Evolutionary conservation across 1,140 invertebrate genomes (phyloP), one percentile per base, ranked within the genome.

Genomic region (Himalopsyche phryganea): DNA sequence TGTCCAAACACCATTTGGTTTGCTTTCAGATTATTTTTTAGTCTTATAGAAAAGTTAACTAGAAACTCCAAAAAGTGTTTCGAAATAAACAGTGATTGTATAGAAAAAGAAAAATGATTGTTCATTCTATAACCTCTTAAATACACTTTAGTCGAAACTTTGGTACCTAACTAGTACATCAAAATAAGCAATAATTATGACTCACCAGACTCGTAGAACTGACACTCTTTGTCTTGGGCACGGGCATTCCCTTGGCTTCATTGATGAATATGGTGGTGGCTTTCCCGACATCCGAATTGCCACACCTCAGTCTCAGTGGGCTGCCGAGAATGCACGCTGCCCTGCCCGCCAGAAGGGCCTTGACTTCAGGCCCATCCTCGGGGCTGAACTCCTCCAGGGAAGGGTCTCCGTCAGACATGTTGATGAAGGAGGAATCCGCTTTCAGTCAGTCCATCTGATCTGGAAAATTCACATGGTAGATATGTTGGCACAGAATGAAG

Each of bases 321-420:
- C 69, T 76, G 38, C 38, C 38, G n/a, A 40, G 13, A 20, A 32
- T 13, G 32, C 33, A 13, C 41, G 18, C 14, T 17, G 53, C 23
- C 15, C 20, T 44, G 47, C 38, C 33, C 19, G 35, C 33, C 52
- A 45, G 13, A 40, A 56, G 33, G 17, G 13, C n/a, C 42, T 63
- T 50, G 50, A 59, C 68, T 40, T 70, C 69, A n/a, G 74, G 59
- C 46, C 72, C 63, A 46, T 73, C 71, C 59, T 70, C 70, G 7
- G 75, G 75, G 46, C 73, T 66, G 61, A 72, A 73, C 67, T 78
- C 76, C 67, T 78, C 76, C 36, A 78, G 69, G 47, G 76, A 78
- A 65, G 76, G 76, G 55, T 75, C 73, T 18, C 74, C 75, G 69
- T 77, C 75, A 62, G 76, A 78, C 76, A 78, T 78, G 13, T 9